These are phyloP conservation scores for Cordilura impudica DNA, from an alignment of 2,888 invertebrate genomes.

Conservation along the genomic window DNA sequence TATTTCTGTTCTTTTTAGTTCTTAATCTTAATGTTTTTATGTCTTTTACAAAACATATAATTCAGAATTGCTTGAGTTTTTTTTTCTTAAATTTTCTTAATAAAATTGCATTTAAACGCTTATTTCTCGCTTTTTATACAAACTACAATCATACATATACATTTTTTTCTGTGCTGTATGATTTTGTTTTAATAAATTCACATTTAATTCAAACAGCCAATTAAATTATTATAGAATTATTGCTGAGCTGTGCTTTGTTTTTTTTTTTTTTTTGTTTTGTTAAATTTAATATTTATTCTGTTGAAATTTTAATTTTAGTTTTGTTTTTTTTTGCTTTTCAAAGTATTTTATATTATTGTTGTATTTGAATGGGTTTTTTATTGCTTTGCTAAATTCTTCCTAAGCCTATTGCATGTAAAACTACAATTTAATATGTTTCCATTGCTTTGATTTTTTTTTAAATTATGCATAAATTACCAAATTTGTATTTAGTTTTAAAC, in stretches of 20 bases:
- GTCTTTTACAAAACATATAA: constrained; percentile 68
- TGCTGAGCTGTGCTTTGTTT: constrained; percentile 25
- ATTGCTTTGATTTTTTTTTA: constrained; percentile 21
- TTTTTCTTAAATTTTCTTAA: constrained; percentile 48
- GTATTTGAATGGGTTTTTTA: constrained; percentile 11
- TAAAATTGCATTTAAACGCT: constrained; percentile 76
- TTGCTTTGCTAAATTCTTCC: constrained; percentile 40
- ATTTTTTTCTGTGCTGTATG: constrained; percentile 25
- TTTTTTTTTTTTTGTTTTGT: constrained; percentile 47
- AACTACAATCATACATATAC: constrained; percentile 60
- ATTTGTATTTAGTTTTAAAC: constrained; percentile 4
- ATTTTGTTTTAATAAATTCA: constrained; percentile 59
- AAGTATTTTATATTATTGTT: constrained; percentile 17
- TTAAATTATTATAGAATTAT: constrained; percentile 59
- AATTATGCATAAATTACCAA: constrained; percentile 50
- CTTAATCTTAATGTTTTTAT: constrained; percentile 42
- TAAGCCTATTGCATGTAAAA: constrained; percentile 62
- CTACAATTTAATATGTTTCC: constrained; percentile 58
- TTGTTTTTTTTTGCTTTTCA: not conserved
- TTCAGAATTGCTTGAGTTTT: constrained; percentile 68
- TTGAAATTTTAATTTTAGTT: constrained; percentile 55
- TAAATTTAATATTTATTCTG: no score
- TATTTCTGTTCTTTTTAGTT: constrained; percentile 22
- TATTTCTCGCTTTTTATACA: constrained; percentile 74
- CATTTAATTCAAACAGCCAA: constrained; percentile 61